Base-by-base conservation (phyloP, 1,140 invertebrate species). In the Pogonomyrmex californicus region DNA sequence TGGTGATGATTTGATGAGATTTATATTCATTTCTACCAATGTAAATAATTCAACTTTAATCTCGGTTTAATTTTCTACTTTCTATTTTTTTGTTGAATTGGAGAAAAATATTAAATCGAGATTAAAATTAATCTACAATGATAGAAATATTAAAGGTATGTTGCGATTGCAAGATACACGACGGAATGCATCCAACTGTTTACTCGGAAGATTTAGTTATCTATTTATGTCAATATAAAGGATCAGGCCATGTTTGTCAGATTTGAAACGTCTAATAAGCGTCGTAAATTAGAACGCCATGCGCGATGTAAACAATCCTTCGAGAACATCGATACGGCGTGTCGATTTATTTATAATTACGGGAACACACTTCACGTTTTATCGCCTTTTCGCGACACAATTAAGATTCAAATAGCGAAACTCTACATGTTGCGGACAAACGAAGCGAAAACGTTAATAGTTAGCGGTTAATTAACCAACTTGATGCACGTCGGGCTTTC, bases 311-410 rank as follows among this genome's bases (percentile, higher is more conserved):
- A 63, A n/a, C 30, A 63, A 78, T 49, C 4, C 33, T 23, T 30
- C 23, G 38, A 77, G 38, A 62, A 23, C 54, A n/a, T 7, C 36
- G 14, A 41, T 7, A 9, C 38, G 7, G 6, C 2, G 41, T 66
- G 38, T 66, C n/a, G 17, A 66, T 47, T 49, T 23, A 49, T 78
- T 78, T 58, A 17, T 41, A 7, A 17, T 51, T 77, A 33, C 30
- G 30, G 17, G 17, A 47, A 17, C 17, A 38, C 17, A 12, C 54
- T 17, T 54, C 14, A 9, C 6, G n/a, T 5, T 7, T 54, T 71
- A 44, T 33, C 4, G 4, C 9, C 7, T 54, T 54, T 73, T 7
- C 1, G 17, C 9, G 17, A 36, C 1, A 36, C 33, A 10, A 54
- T 71, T 36, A 75, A 56, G 14, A 56, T 23, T 38, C 1, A 10